Evolutionary conservation across 2,888 invertebrate genomes (phyloP).

Genomic region (Exephanes ischioxanthus): DNA sequence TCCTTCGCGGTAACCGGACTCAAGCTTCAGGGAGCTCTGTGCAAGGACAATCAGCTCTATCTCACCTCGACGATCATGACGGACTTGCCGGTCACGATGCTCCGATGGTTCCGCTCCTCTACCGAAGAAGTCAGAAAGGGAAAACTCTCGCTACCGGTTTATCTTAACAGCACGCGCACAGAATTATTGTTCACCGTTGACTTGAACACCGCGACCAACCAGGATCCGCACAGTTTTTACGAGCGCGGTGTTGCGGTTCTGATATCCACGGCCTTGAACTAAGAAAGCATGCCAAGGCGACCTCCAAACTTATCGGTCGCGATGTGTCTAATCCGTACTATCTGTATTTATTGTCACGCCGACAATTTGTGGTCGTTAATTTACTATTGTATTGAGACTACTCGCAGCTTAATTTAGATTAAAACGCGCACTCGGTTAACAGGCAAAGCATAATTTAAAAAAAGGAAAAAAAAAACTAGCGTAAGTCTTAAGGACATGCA

Average conservation of each 20-base stretch:
- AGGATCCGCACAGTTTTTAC: conserved; percentile 98
- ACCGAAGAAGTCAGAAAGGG: conserved; percentile 86
- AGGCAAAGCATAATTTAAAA: conserved; percentile 23
- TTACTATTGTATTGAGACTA: conserved; percentile 17
- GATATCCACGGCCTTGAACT: conserved; percentile 96
- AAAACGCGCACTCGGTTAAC: conserved; percentile 17
- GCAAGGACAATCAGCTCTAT: conserved; percentile 95
- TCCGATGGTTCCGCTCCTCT: conserved; percentile 94
- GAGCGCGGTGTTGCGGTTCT: conserved; percentile 99
- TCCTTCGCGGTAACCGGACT: conserved; percentile 92
- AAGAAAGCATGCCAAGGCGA: conserved; percentile 76
- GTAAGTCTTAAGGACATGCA: not conserved
- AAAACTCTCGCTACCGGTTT: conserved; percentile 96
- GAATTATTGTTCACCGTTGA: conserved; percentile 98
- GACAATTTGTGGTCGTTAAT: not conserved
- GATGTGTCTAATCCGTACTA: conserved; percentile 42
- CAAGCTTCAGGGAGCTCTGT: conserved; percentile 98
- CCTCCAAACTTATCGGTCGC: not conserved
- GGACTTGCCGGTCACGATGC: conserved; percentile 94
- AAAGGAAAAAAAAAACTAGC: not conserved
- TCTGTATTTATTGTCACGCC: conserved; percentile 34
- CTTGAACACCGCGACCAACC: conserved; percentile 95
- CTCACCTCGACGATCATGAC: conserved; percentile 98
- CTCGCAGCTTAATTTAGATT: conserved; percentile 30
- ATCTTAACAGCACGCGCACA: conserved; percentile 97